Evolutionary conservation across 2,797 vertebrate genomes (phyloP).

Genomic region (Macropodus opercularis): DNA sequence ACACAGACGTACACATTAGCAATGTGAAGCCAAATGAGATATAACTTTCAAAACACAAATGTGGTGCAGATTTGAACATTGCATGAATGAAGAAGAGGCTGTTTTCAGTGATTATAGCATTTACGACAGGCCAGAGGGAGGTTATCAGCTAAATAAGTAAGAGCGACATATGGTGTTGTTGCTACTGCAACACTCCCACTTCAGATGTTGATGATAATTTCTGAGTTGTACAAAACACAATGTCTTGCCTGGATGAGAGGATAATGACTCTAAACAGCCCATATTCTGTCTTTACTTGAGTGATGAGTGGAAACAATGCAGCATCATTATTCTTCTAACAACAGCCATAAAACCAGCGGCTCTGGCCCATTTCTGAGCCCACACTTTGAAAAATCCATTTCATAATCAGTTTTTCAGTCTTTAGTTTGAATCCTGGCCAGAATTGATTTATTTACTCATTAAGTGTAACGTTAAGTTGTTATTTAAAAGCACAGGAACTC

Average conservation of each 20-base stretch:
- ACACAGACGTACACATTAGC: neutral
- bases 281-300: no score
- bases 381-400: no score
- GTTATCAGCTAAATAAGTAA: constrained; percentile 15
- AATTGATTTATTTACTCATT: no score
- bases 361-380: no score
- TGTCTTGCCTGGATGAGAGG: neutral
- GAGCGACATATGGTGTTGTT: neutral
- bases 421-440: no score
- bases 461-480: no score
- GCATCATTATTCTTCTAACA: no score
- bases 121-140: constrained; percentile 4
- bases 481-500: no score
- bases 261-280: no score
- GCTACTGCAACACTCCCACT: neutral
- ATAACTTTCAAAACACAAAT: constrained; percentile 12
- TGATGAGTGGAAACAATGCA: no score
- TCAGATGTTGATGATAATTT: neutral
- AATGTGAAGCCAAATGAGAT: constrained; percentile 7
- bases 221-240: neutral
- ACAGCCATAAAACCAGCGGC: no score
- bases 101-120: constrained; percentile 16
- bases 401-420: no score
- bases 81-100: constrained; percentile 10
- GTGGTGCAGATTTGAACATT: constrained; percentile 18